Evolutionary conservation across 1,140 invertebrate genomes (phyloP).

Genomic region (Aricia agestis): DNA sequence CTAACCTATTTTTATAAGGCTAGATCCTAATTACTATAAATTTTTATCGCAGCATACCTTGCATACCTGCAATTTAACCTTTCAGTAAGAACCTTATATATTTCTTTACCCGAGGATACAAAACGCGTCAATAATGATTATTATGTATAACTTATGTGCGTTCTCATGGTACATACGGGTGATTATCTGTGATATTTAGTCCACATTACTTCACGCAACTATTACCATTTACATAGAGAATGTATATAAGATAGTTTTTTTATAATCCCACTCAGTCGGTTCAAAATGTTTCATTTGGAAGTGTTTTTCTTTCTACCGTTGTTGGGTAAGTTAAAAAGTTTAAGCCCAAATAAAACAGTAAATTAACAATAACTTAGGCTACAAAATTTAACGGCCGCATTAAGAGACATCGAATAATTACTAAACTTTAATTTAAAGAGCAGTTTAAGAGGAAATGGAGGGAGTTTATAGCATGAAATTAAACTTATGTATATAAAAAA

Average conservation of each 20-base stretch:
- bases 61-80: not conserved
- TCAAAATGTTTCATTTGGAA: not conserved
- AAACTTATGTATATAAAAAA: no score
- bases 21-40: no score
- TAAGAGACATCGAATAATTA: not conserved
- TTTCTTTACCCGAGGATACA: not conserved
- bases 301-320: not conserved
- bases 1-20: no score
- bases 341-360: no score
- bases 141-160: not conserved
- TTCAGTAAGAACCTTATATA: not conserved
- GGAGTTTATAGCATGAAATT: no score
- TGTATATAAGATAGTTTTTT: constrained; percentile 9
- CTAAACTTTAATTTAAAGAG: no score
- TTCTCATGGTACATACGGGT: not conserved
- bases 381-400: not conserved
- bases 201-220: not conserved
- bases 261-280: not conserved
- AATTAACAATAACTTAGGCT: no score
- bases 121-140: not conserved
- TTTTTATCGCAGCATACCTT: no score
- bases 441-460: no score
- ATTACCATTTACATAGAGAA: not conserved
- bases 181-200: not conserved
- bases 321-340: not conserved